phyloP scores from a whole-genome alignment of 1,140 invertebrate species.

The Ceratoteleas bidentatus region DNA sequence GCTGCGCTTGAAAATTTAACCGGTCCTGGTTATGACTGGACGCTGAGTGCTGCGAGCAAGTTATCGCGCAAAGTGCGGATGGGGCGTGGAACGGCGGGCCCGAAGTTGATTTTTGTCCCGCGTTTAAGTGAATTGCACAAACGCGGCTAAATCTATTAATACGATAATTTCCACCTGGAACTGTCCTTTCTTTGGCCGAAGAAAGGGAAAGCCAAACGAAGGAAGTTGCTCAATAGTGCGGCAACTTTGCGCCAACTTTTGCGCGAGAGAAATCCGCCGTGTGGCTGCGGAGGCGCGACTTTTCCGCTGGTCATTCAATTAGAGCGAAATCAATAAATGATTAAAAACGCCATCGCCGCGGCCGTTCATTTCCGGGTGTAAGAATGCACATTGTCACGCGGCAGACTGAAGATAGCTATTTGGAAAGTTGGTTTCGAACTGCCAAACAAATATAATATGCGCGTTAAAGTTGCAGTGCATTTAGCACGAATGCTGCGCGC shows the following conservation, averaged over 20 bases:
- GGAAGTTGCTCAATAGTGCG: background rate
- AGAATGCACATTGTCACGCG: constrained; percentile 21
- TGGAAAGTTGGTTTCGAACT: constrained; percentile 37
- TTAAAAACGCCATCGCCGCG: too few species aligned
- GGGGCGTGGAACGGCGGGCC: background rate
- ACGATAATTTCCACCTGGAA: background rate
- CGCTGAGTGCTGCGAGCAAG: constrained; percentile 24
- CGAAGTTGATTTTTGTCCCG: constrained; percentile 27
- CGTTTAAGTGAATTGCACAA: constrained; percentile 10
- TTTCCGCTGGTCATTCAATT: too few species aligned
- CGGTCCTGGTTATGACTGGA: constrained; percentile 40
- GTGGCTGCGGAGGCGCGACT: too few species aligned
- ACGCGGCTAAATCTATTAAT: background rate
- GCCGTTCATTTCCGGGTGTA: background rate
- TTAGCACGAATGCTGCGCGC: background rate
- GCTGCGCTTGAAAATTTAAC: constrained; percentile 41
- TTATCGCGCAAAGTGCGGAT: constrained; percentile 22
- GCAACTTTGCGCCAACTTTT: too few species aligned
- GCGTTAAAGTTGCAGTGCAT: constrained; percentile 22
- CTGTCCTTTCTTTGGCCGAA: too few species aligned
- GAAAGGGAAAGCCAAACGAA: too few species aligned
- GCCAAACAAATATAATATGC: constrained; percentile 24
- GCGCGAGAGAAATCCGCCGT: too few species aligned
- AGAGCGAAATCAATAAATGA: too few species aligned
- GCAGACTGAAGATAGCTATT: constrained; percentile 24